A percentile compares a stretch with the other conserved stretches of the same genome.
Evolutionary conservation across 2,113 vertebrate genomes (phyloP).

Genomic region (Lota lota): DNA sequence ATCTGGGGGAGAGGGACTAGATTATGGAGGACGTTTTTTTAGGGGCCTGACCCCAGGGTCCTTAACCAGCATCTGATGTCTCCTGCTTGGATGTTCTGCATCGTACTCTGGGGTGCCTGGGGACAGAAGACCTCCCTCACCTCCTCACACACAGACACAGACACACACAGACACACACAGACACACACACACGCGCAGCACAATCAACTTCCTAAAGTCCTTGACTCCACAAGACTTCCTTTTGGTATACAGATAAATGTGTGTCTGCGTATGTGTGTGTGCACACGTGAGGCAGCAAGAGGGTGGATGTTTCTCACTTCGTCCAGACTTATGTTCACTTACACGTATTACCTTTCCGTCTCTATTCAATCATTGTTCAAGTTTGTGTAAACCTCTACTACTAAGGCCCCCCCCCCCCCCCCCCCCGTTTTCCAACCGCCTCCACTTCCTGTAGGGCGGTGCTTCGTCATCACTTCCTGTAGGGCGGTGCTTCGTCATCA

Average conservation of each 20-base stretch:
- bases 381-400: too few species aligned
- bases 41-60: background rate
- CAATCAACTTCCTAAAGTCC: conserved; percentile 39
- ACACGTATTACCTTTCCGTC: conserved; percentile 28
- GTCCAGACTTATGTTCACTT: background rate
- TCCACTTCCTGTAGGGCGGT: too few species aligned
- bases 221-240: conserved; percentile 24
- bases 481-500: too few species aligned
- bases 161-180: conserved; percentile 14
- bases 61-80: too few species aligned
- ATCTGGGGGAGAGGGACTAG: background rate
- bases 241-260: background rate
- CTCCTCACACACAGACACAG: conserved; percentile 4
- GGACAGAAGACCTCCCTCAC: background rate
- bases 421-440: too few species aligned
- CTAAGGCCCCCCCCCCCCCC: too few species aligned
- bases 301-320: too few species aligned
- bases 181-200: conserved; percentile 47
- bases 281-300: background rate
- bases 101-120: too few species aligned
- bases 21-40: background rate
- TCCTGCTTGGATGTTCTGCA: too few species aligned
- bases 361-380: too few species aligned
- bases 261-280: conserved; percentile 5
- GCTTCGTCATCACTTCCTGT: too few species aligned